These are phyloP conservation scores for Epinotia ramella DNA, from an alignment of 2,888 invertebrate genomes.

Conservation along the genomic window DNA sequence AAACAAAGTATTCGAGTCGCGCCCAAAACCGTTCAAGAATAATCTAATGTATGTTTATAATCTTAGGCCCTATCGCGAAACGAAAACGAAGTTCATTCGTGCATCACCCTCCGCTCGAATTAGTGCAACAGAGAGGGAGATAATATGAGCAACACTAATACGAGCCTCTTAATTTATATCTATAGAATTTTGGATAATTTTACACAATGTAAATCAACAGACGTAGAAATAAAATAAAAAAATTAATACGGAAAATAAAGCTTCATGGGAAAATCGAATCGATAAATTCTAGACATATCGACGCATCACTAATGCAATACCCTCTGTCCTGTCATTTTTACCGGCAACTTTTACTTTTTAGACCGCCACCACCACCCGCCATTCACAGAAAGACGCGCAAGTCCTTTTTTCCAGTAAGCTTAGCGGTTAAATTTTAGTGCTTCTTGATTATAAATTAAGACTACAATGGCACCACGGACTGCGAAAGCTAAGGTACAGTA, in stretches of 20 bases:
- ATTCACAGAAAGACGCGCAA: conserved; percentile 53
- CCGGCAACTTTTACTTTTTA: conserved; percentile 78
- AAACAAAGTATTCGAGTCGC: background rate
- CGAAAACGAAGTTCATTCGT: no score
- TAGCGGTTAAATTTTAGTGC: conserved; percentile 49
- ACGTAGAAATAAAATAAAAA: background rate
- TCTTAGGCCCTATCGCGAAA: no score
- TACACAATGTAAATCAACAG: background rate
- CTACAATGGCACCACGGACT: conserved; percentile 76
- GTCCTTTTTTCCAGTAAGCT: conserved; percentile 48
- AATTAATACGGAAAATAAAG: background rate
- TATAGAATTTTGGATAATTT: background rate
- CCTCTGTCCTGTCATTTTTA: conserved; percentile 71
- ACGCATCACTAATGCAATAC: conserved; percentile 62
- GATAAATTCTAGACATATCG: background rate
- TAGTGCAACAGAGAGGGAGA: no score
- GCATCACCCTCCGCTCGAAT: no score
- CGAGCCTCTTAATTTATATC: no score
- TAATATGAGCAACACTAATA: no score
- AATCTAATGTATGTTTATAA: background rate
- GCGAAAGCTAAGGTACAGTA: conserved; percentile 74
- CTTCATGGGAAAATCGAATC: background rate
- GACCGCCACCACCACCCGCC: conserved; percentile 58
- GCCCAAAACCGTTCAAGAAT: background rate
- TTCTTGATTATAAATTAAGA: conserved; percentile 51